Base-by-base conservation (phyloP, 2,113 vertebrate genomes). In the Neotoma lepida region DNA sequence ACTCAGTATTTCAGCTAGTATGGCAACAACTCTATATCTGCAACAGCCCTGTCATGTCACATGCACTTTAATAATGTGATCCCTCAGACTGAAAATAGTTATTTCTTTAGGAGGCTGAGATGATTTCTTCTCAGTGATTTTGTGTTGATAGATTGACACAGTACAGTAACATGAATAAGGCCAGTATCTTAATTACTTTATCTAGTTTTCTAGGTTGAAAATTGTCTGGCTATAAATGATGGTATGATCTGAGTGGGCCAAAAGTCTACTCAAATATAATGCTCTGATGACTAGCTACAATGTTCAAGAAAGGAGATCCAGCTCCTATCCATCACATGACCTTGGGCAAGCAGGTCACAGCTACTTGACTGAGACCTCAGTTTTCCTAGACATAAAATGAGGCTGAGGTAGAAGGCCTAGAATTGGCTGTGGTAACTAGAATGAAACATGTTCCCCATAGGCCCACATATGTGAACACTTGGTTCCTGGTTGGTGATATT, bases 311-410 rank as follows among this genome's bases (percentile, higher is more conserved):
- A 1, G 18, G 44, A n/a, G 6, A 22, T 12, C 76, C 33, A 92
- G 76, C 6, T 1, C 22, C 12, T 3, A 0, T 0, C 63, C 39
- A 64, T 22, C 63, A 3, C 4, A 8, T 20, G 41, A 86, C 82
- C 77, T 20, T 39, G 92, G 58, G 35, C 58, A 68, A 71, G 41
- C 28, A 63, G 56, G 49, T 77, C 51, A 33, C 2, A 10, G 20
- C 24, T 17, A 73, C 58, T 41, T 0, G 2, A 39, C 0, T 4
- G 15, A 88, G 63, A 33, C 58, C 41, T 73, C 44, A 0, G 0
- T 90, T 56, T 73, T 58, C 78, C 9, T 28, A 24, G 10, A 22
- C 46, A 7, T 73, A 56, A 58, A 41, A 49, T 28, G 63, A 58
- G 10, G 35, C 22, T 28, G n/a, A 51, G 26, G 18, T 2, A 15